These are phyloP conservation scores for Phenganax marumi DNA, from an alignment of 92 coral and sea anemone genomes.

Conservation along the genomic window DNA sequence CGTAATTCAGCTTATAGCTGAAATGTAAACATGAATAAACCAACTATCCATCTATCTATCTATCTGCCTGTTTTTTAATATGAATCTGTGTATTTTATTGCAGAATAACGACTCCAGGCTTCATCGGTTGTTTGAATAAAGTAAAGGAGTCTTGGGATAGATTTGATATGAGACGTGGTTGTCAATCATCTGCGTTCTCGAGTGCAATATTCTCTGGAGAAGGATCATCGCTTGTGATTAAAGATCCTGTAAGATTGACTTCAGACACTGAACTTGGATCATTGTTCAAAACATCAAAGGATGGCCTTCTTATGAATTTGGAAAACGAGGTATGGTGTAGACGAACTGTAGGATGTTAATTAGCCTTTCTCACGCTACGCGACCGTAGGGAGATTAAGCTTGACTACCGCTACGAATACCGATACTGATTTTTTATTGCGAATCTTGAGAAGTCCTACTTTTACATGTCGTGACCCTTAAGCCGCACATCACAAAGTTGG, in stretches of 20 bases:
- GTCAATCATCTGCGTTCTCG: not conserved
- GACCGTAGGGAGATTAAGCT: too few relatives aligned
- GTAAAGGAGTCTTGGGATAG: not conserved
- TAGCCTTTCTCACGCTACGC: too few relatives aligned
- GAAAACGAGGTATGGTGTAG: slow-evolving; percentile 15
- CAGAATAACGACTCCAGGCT: slow-evolving; percentile 16
- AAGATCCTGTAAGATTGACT: not conserved
- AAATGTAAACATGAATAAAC: too few relatives aligned
- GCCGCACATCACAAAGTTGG: too few relatives aligned
- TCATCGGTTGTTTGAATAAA: slow-evolving; percentile 7
- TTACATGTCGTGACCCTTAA: too few relatives aligned
- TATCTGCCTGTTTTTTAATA: not conserved
- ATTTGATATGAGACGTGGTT: slow-evolving; percentile 1
- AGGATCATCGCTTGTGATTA: not conserved
- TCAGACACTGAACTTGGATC: slow-evolving; percentile 13
- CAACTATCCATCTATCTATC: too few relatives aligned
- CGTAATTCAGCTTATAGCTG: too few relatives aligned
- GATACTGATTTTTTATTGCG: too few relatives aligned
- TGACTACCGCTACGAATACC: too few relatives aligned
- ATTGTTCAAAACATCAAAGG: not conserved
- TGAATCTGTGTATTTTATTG: not conserved
- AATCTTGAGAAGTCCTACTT: too few relatives aligned
- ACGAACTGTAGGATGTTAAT: too few relatives aligned
- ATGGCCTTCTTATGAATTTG: slow-evolving; percentile 3
- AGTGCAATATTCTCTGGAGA: not conserved